These are phyloP conservation scores for Chloroceryle amazona DNA, from an alignment of 2,797 vertebrate genomes.

Conservation along the genomic window DNA sequence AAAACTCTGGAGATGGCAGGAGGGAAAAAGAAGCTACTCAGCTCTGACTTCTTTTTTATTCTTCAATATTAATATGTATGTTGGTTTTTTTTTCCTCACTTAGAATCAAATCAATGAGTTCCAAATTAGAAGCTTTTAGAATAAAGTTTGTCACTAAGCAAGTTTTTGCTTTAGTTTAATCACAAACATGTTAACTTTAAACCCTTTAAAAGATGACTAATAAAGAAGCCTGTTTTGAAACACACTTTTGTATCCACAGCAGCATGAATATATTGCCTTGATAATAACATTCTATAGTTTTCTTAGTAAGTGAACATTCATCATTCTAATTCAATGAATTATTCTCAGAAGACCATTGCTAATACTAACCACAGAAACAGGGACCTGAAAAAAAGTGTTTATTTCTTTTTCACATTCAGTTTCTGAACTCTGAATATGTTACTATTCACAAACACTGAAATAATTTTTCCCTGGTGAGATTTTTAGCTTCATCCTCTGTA, in stretches of 20 bases:
- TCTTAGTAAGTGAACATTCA: background rate
- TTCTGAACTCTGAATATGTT: conserved; percentile 10
- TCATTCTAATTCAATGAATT: background rate
- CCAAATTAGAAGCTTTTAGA: background rate
- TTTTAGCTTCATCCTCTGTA: conserved; percentile 38
- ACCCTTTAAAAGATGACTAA: background rate
- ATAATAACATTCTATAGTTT: background rate
- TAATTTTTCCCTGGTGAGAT: background rate
- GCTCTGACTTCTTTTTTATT: background rate
- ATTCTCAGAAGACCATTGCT: background rate
- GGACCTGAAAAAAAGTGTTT: background rate
- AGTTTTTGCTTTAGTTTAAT: background rate
- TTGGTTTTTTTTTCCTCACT: background rate
- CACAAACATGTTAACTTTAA: background rate
- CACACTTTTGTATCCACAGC: background rate
- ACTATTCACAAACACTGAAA: background rate
- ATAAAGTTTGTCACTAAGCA: background rate
- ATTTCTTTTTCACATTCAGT: background rate
- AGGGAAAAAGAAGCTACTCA: background rate
- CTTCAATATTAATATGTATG: background rate
- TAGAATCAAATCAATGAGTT: background rate
- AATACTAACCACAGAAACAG: background rate
- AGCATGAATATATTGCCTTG: background rate
- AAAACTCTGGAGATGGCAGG: background rate
- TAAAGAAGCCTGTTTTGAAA: background rate